A percentile compares a stretch with the other conserved stretches of the same genome.
phyloP scores from a whole-genome alignment of 2,797 vertebrate species.

The Buceros bicornis region DNA sequence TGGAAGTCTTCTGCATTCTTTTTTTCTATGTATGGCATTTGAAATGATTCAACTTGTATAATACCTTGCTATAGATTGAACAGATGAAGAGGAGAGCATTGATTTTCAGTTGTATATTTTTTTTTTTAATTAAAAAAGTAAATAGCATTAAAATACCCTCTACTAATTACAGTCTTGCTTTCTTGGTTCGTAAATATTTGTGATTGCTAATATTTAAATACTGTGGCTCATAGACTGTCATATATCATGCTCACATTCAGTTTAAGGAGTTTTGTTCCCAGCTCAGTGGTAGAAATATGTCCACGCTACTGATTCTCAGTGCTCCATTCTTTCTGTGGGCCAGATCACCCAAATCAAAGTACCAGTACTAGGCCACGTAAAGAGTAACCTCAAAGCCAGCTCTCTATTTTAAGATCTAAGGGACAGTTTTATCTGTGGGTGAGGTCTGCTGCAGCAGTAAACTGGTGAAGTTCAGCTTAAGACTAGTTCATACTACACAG shows the following conservation, averaged over 20 bases:
- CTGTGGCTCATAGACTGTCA: constrained; percentile 3
- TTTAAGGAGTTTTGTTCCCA: constrained; percentile 37
- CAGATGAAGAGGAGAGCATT: constrained; percentile 34
- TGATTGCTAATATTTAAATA: constrained; percentile 55
- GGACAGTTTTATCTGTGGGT: background rate
- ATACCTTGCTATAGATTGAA: constrained; percentile 59
- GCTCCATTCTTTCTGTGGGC: constrained; percentile 12
- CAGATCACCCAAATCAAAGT: background rate
- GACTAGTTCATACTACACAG: background rate
- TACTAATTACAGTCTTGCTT: constrained; percentile 38
- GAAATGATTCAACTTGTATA: constrained; percentile 53
- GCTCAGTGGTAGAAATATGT: constrained; percentile 24
- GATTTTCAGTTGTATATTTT: constrained; percentile 71
- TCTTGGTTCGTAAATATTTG: constrained; percentile 39
- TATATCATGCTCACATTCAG: constrained; percentile 28
- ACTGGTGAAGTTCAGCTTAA: constrained; percentile 4
- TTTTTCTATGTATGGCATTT: constrained; percentile 59
- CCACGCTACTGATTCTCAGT: constrained; percentile 30
- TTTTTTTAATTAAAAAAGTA: constrained; percentile 51
- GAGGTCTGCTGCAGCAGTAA: background rate
- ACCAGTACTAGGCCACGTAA: background rate
- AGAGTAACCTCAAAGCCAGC: background rate
- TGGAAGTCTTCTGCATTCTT: constrained; percentile 60
- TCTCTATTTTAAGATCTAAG: background rate
- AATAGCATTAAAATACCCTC: constrained; percentile 66